These are phyloP conservation scores for Danio jaintianensis DNA, from an alignment of 2,797 vertebrate genomes.

Conservation along the genomic window DNA sequence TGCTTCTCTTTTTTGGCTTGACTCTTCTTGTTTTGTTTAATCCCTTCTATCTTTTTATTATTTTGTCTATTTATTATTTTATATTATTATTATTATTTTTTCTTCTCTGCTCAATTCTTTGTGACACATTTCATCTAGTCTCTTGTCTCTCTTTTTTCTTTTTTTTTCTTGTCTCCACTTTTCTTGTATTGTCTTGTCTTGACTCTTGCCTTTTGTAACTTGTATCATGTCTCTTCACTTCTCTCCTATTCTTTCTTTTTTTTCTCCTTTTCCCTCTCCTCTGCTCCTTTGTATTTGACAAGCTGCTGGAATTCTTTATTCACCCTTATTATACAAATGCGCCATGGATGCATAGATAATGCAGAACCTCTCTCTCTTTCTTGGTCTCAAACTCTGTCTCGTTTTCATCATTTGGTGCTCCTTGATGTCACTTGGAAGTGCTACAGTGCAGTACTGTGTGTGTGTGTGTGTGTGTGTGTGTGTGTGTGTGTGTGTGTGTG, in stretches of 20 bases:
- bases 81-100: background rate
- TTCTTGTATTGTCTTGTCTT: background rate
- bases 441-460: slow-evolving; percentile 15
- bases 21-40: too few species aligned
- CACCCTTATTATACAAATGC: slow-evolving; percentile 31
- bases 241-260: background rate
- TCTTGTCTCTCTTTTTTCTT: background rate
- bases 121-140: too few species aligned
- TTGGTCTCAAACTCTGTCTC: background rate
- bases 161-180: background rate
- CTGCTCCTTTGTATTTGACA: slow-evolving; percentile 33
- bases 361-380: slow-evolving; percentile 28
- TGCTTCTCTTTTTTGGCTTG: too few species aligned
- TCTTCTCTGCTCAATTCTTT: background rate
- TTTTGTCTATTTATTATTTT: too few species aligned
- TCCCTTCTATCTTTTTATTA: too few species aligned
- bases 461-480: slow-evolving; percentile 24
- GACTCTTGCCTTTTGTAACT: background rate
- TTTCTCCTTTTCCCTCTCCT: background rate
- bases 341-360: slow-evolving; percentile 34
- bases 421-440: slow-evolving; percentile 50
- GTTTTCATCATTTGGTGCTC: slow-evolving; percentile 40
- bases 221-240: background rate
- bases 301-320: slow-evolving; percentile 26
- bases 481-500: slow-evolving; percentile 37